phyloP scores from a whole-genome alignment of 2,888 invertebrate species.

The Atherix ibis region DNA sequence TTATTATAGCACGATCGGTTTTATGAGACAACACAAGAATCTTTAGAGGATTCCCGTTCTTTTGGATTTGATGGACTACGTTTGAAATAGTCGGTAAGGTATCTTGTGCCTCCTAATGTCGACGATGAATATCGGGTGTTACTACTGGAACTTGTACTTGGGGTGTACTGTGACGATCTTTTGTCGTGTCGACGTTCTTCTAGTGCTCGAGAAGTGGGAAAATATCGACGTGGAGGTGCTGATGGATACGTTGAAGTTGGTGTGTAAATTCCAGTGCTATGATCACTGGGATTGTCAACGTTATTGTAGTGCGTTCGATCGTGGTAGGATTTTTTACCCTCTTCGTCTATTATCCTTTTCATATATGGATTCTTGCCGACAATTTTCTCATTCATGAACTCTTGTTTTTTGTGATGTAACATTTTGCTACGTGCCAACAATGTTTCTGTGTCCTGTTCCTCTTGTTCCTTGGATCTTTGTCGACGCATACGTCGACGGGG shows the following conservation, averaged over 20 bases:
- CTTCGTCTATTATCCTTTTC: conserved; percentile 21
- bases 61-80: conserved; percentile 20
- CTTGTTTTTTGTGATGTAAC: conserved; percentile 27
- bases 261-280: conserved; percentile 12
- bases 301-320: too few relatives aligned
- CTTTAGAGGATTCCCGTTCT: conserved; percentile 21
- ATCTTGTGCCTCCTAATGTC: conserved; percentile 8
- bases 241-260: not conserved
- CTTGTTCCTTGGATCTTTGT: conserved; percentile 8
- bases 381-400: conserved; percentile 30
- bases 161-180: conserved; percentile 5
- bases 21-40: conserved; percentile 29
- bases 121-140: conserved; percentile 6
- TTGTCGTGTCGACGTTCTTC: conserved; percentile 4
- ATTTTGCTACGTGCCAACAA: conserved; percentile 28
- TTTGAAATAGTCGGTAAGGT: conserved; percentile 23
- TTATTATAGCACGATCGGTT: not conserved
- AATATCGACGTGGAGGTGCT: conserved; percentile 13
- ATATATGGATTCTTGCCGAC: conserved; percentile 31
- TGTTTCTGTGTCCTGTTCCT: conserved; percentile 23
- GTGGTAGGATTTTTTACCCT: conserved; percentile 13
- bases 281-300: conserved; percentile 10
- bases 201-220: conserved; percentile 21
- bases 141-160: conserved; percentile 2
- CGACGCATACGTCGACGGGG: conserved; percentile 13